These are phyloP conservation scores for Capromys pilorides DNA, from an alignment of 2,797 vertebrate genomes.

Conservation along the genomic window DNA sequence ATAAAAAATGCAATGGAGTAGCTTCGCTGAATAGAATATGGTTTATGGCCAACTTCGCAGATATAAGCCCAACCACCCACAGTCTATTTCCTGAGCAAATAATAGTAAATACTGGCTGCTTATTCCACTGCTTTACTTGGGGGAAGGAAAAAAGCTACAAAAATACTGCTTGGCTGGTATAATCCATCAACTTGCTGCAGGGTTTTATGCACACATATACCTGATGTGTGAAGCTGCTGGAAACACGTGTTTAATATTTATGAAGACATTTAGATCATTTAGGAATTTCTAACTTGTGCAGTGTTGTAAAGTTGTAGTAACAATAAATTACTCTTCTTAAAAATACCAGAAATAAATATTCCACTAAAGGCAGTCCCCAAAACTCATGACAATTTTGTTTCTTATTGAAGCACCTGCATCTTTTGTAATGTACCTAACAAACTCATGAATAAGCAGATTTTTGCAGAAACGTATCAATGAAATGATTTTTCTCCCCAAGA, in stretches of 20 bases:
- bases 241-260: constrained; percentile 61
- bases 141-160: not conserved
- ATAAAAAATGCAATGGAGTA: not conserved
- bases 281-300: constrained; percentile 29
- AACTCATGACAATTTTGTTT: constrained; percentile 49
- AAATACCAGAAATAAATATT: constrained; percentile 53
- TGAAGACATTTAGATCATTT: constrained; percentile 42
- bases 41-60: constrained; percentile 4
- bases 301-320: not conserved
- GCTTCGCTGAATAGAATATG: not conserved
- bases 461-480: constrained; percentile 38
- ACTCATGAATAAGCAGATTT: constrained; percentile 42
- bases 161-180: constrained; percentile 38
- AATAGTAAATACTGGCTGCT: constrained; percentile 30
- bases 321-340: constrained; percentile 34
- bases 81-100: constrained; percentile 50
- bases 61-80: not conserved
- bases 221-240: not conserved
- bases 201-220: not conserved
- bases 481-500: constrained; percentile 25
- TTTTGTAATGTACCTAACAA: constrained; percentile 55
- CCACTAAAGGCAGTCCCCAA: constrained; percentile 41
- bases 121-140: constrained; percentile 7
- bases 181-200: constrained; percentile 29
- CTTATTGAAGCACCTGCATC: constrained; percentile 35